A percentile compares a stretch with the other conserved stretches of the same genome.
Evolutionary conservation across 2,797 vertebrate species (phyloP).

Genomic region (Pachyuromys duprasi): DNA sequence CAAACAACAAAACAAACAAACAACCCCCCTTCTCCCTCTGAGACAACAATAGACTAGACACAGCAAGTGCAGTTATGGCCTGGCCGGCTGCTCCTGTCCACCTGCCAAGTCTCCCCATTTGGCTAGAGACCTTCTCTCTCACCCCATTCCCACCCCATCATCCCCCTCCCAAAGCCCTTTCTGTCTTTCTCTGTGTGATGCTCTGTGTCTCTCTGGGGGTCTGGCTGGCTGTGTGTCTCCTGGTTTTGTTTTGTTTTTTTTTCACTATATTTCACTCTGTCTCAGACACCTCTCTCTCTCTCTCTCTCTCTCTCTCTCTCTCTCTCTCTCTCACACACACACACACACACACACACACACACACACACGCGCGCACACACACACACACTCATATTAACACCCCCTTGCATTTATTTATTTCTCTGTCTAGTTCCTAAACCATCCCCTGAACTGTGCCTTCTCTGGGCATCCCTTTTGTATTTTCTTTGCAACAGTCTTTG

Average conservation of each 20-base stretch:
- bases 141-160: slow-evolving; percentile 10
- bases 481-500: not conserved
- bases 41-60: slow-evolving; percentile 79
- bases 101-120: slow-evolving; percentile 79
- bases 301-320: not conserved
- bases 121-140: slow-evolving; percentile 73
- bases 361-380: not conserved
- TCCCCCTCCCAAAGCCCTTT: slow-evolving; percentile 56
- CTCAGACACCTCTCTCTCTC: slow-evolving; percentile 13
- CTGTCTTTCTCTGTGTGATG: slow-evolving; percentile 71
- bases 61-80: slow-evolving; percentile 75
- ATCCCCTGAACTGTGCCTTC: not conserved
- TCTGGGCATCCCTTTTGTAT: slow-evolving; percentile 51
- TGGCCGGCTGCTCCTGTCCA: slow-evolving; percentile 70
- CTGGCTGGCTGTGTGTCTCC: slow-evolving; percentile 53
- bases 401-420: slow-evolving; percentile 11
- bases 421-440: slow-evolving; percentile 11
- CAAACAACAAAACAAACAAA: slow-evolving; percentile 86
- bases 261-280: slow-evolving; percentile 55
- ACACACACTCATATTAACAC: not conserved
- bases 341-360: not conserved
- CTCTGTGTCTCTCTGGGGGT: slow-evolving; percentile 70
- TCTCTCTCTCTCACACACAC: not conserved
- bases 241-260: slow-evolving; percentile 30
- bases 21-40: slow-evolving; percentile 65